Percentiles rank a stretch among this genome's conserved stretches.
Conservation (phyloP, 2,113 vertebrate species). For the Mellivora capensis region DNA sequence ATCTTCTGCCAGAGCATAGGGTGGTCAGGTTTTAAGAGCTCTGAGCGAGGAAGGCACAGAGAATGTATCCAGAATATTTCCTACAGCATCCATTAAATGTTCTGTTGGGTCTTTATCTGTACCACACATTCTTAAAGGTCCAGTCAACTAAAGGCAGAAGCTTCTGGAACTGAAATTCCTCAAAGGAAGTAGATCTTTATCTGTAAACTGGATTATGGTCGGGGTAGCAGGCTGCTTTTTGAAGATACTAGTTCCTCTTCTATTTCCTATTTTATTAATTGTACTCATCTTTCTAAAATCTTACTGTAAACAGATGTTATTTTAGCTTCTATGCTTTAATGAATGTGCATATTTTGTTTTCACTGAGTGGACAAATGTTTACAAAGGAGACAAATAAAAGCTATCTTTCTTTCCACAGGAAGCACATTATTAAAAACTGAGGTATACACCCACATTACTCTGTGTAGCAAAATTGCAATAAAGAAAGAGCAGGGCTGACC, state of each 20-base stretch:
- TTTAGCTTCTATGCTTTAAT: conserved; percentile 6
- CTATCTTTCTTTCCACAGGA: background rate
- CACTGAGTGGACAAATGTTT: background rate
- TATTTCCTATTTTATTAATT: conserved; percentile 24
- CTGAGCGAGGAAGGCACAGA: background rate
- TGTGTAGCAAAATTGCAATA: conserved; percentile 11
- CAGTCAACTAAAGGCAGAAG: background rate
- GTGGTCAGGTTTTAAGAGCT: background rate
- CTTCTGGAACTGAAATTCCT: background rate
- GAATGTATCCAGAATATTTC: background rate
- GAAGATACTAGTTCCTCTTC: background rate
- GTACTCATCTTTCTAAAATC: background rate
- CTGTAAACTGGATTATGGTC: background rate
- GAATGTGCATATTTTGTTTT: background rate
- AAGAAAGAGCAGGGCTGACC: background rate
- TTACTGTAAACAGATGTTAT: background rate
- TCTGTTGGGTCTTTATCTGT: background rate
- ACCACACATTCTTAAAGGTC: background rate
- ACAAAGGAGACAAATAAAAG: conserved; percentile 36
- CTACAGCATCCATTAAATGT: background rate
- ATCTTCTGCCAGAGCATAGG: background rate
- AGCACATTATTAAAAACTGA: conserved; percentile 6
- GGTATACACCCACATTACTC: background rate
- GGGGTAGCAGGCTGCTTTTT: background rate
- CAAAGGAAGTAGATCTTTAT: background rate